phyloP scores from a whole-genome alignment of 2,888 invertebrate genomes.

The Drosophila aldrichi region DNA sequence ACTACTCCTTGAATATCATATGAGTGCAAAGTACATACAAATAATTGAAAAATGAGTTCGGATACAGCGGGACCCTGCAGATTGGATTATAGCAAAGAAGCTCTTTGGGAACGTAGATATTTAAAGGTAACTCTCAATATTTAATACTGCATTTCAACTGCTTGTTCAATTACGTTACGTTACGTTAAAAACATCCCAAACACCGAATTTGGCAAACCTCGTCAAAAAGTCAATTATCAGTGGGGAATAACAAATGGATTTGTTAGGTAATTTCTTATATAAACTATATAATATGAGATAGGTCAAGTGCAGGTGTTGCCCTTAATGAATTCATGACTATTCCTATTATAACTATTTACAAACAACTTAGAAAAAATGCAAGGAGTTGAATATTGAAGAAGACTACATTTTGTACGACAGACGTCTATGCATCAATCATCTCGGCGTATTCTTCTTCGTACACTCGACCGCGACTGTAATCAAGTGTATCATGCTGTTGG shows the following conservation, averaged over 20 bases:
- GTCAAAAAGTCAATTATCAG: no score
- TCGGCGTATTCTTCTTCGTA: constrained; percentile 40
- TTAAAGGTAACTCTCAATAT: constrained; percentile 34
- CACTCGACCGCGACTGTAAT: constrained; percentile 25
- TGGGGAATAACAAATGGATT: no score
- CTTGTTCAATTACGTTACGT: not conserved
- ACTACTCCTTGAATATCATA: constrained; percentile 11
- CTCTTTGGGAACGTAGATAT: constrained; percentile 31
- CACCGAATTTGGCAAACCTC: no score
- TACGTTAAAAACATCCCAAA: no score
- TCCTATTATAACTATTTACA: not conserved
- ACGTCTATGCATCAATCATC: constrained; percentile 33
- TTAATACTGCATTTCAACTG: not conserved
- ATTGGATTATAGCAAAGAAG: constrained; percentile 31
- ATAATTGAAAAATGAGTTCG: not conserved
- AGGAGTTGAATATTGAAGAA: constrained; percentile 41
- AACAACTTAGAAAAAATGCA: constrained; percentile 37
- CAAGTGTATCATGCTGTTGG: constrained; percentile 35
- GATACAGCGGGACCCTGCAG: not conserved
- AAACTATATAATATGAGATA: no score
- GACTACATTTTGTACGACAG: constrained; percentile 43
- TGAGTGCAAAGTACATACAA: not conserved
- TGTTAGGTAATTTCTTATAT: no score
- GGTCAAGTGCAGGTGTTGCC: no score
- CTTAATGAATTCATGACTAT: no score